Evolutionary conservation across 2,797 vertebrate genomes (phyloP).

Genomic region (Anolis apletophallus): DNA sequence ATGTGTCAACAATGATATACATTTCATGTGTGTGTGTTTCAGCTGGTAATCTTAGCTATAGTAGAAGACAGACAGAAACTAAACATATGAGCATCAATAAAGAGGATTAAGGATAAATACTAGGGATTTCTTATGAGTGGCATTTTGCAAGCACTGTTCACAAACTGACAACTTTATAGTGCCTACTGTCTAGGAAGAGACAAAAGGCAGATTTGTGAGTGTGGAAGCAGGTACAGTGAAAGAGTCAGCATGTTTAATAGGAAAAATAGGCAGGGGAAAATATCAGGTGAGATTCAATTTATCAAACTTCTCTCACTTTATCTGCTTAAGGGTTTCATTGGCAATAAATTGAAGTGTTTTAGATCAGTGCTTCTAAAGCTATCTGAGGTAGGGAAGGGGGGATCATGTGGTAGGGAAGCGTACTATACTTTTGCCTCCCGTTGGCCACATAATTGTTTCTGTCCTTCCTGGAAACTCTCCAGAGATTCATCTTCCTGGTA

Average conservation of each 20-base stretch:
- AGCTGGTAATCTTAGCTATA: constrained; percentile 17
- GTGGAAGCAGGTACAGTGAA: constrained; percentile 41
- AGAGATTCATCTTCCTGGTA: background rate
- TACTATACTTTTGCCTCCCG: too few species aligned
- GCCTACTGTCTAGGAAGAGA: constrained; percentile 35
- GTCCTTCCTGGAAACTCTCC: too few species aligned
- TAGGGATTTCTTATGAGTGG: constrained; percentile 35
- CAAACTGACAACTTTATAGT: constrained; percentile 36
- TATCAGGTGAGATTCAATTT: constrained; percentile 29
- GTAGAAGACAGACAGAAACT: constrained; percentile 15
- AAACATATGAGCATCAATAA: constrained; percentile 47
- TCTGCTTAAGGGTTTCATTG: constrained; percentile 16
- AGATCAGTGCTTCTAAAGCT: background rate
- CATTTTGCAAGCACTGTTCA: constrained; percentile 36
- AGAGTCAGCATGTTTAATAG: constrained; percentile 38
- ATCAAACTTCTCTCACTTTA: constrained; percentile 29
- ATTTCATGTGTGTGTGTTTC: background rate
- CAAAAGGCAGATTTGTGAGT: constrained; percentile 39
- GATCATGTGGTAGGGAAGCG: too few species aligned
- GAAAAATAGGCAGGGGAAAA: constrained; percentile 24
- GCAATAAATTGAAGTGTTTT: constrained; percentile 32
- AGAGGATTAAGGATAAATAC: constrained; percentile 45
- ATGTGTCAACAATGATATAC: constrained; percentile 29
- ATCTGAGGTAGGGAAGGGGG: too few species aligned
- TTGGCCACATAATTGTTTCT: too few species aligned